phyloP scores from a whole-genome alignment of 1,140 invertebrate genomes.

The Holotrichia oblita region DNA sequence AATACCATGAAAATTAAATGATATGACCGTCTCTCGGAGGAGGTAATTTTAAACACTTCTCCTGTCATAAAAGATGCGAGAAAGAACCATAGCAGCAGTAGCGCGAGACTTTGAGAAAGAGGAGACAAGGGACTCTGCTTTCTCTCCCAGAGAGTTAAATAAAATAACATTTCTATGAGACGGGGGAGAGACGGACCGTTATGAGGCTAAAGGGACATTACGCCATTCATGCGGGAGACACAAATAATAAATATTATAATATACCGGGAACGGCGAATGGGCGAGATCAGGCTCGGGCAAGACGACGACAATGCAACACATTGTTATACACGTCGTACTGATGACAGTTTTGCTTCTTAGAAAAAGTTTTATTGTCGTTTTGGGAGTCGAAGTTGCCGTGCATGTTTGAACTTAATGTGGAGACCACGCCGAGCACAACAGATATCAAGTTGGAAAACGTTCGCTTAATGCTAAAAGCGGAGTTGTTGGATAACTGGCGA shows the following conservation, averaged over 20 bases:
- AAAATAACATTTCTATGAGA: constrained; percentile 60
- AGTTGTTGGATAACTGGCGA: constrained; percentile 14
- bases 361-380: constrained; percentile 60
- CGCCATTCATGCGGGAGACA: constrained; percentile 57
- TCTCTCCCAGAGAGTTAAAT: constrained; percentile 54
- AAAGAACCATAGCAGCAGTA: constrained; percentile 51
- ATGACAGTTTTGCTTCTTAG: constrained; percentile 60
- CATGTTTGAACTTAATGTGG: constrained; percentile 49
- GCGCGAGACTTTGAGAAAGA: constrained; percentile 56
- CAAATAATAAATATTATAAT: constrained; percentile 63
- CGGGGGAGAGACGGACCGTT: constrained; percentile 48
- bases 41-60: constrained; percentile 61
- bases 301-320: constrained; percentile 58
- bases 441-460: constrained; percentile 37
- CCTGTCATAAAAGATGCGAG: constrained; percentile 58
- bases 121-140: constrained; percentile 55
- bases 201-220: constrained; percentile 55
- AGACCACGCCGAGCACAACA: constrained; percentile 24
- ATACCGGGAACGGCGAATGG: constrained; percentile 48
- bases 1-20: constrained; percentile 61
- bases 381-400: constrained; percentile 48
- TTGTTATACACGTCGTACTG: constrained; percentile 58
- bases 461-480: background rate
- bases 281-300: constrained; percentile 25
- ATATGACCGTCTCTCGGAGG: constrained; percentile 56